Evolutionary conservation across 1,140 invertebrate species (phyloP).

Genomic region (Cepaea nemoralis): DNA sequence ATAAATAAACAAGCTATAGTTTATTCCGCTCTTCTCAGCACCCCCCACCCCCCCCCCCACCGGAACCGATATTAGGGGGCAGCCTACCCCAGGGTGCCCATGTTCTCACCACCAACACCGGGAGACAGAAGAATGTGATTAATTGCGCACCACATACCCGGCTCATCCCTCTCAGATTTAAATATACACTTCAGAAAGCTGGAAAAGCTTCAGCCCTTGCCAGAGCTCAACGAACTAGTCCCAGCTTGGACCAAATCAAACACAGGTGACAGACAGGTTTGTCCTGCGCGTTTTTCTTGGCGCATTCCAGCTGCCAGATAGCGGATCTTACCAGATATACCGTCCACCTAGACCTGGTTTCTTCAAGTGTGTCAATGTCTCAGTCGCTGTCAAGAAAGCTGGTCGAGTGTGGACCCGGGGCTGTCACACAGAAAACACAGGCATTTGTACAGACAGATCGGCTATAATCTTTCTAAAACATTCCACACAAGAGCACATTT

Average conservation of each 20-base stretch:
- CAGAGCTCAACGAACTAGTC: too few species aligned
- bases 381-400: background rate
- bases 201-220: too few species aligned
- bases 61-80: too few species aligned
- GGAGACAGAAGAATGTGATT: background rate
- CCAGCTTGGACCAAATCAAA: background rate
- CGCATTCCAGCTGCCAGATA: background rate
- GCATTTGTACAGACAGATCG: background rate
- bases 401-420: conserved; percentile 1
- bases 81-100: too few species aligned
- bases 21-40: too few species aligned
- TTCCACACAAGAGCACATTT: too few species aligned
- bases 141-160: background rate
- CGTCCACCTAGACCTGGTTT: background rate
- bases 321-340: background rate
- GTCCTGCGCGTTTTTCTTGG: background rate
- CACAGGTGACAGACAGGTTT: conserved; percentile 9
- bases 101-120: too few species aligned
- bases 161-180: too few species aligned
- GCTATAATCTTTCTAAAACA: too few species aligned
- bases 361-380: background rate
- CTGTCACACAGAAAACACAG: background rate
- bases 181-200: background rate
- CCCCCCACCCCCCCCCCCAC: too few species aligned
- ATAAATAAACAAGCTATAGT: too few species aligned